phyloP scores from a whole-genome alignment of 2,888 invertebrate genomes.

The Epirrhoe tristata region DNA sequence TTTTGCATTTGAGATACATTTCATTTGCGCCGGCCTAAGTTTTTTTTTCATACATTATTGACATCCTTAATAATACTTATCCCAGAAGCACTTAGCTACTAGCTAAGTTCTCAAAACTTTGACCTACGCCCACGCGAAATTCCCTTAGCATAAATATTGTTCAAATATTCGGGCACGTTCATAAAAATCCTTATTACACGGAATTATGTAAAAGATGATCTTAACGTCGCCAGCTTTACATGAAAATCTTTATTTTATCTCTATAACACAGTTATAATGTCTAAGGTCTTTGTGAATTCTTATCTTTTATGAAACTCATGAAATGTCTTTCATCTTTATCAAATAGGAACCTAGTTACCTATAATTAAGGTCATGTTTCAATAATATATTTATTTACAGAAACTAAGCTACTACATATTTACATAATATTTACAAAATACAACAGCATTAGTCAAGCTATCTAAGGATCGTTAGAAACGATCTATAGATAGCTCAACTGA shows the following conservation, averaged over 20 bases:
- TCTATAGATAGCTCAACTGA: too few species aligned
- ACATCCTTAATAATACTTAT: neutral
- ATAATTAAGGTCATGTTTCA: neutral
- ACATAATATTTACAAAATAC: too few species aligned
- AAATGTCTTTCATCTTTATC: neutral
- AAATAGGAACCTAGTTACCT: too few species aligned
- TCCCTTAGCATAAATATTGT: conserved; percentile 10
- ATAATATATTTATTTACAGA: too few species aligned
- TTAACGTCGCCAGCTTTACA: conserved; percentile 17
- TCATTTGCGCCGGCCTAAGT: too few species aligned
- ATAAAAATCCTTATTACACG: conserved; percentile 20
- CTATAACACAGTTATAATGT: conserved; percentile 11
- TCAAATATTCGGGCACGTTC: conserved; percentile 16
- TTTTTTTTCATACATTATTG: too few species aligned
- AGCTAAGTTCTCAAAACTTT: neutral
- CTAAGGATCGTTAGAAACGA: too few species aligned
- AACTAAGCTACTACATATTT: too few species aligned
- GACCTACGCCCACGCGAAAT: conserved; percentile 9
- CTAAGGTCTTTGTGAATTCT: conserved; percentile 1
- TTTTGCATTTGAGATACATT: too few species aligned
- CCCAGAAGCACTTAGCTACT: neutral
- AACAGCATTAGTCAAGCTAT: too few species aligned
- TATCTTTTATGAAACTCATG: conserved; percentile 6
- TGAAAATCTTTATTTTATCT: conserved; percentile 21
- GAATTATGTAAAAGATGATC: conserved; percentile 28